Percentiles rank a stretch among this genome's conserved stretches.
Evolutionary conservation across 2,888 invertebrate genomes (phyloP).

Genomic region (Endotricha flammealis): DNA sequence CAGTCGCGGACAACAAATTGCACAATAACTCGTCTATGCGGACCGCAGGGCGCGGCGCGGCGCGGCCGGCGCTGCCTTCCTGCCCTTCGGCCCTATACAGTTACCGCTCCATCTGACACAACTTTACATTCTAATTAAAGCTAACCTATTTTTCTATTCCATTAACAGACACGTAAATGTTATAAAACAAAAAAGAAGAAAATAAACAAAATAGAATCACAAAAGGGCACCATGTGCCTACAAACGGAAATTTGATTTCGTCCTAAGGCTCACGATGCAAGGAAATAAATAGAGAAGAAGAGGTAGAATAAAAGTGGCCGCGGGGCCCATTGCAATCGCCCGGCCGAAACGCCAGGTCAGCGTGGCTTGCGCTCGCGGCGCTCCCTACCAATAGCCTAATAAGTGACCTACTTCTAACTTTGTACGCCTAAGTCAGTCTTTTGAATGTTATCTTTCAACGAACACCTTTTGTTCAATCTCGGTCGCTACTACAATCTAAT

Average conservation of each 20-base stretch:
- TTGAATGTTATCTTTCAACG: slow-evolving; percentile 45
- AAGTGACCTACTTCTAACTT: slow-evolving; percentile 69
- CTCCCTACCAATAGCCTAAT: slow-evolving; percentile 69
- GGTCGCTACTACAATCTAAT: slow-evolving; percentile 77
- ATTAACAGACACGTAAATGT: slow-evolving; percentile 73
- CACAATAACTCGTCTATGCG: slow-evolving; percentile 70
- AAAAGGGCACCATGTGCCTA: slow-evolving; percentile 52
- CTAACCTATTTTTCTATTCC: slow-evolving; percentile 65
- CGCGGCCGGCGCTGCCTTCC: slow-evolving; percentile 42
- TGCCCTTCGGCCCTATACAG: slow-evolving; percentile 49
- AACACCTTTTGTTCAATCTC: slow-evolving; percentile 66
- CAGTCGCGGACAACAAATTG: slow-evolving; percentile 81
- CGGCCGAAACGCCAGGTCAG: slow-evolving; percentile 75
- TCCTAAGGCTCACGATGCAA: slow-evolving; percentile 44
- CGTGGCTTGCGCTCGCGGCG: slow-evolving; percentile 72
- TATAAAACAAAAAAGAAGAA: slow-evolving; percentile 69
- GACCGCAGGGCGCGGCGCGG: slow-evolving; percentile 43
- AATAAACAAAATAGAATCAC: slow-evolving; percentile 73
- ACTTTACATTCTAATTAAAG: slow-evolving; percentile 64
- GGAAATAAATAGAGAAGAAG: slow-evolving; percentile 73
- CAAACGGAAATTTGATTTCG: slow-evolving; percentile 75
- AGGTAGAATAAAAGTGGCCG: slow-evolving; percentile 73
- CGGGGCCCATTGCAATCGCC: slow-evolving; percentile 78
- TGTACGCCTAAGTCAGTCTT: slow-evolving; percentile 78
- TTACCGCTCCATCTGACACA: slow-evolving; percentile 57